phyloP scores from a whole-genome alignment of 2,797 vertebrate genomes.

The Psittacula derbiana region DNA sequence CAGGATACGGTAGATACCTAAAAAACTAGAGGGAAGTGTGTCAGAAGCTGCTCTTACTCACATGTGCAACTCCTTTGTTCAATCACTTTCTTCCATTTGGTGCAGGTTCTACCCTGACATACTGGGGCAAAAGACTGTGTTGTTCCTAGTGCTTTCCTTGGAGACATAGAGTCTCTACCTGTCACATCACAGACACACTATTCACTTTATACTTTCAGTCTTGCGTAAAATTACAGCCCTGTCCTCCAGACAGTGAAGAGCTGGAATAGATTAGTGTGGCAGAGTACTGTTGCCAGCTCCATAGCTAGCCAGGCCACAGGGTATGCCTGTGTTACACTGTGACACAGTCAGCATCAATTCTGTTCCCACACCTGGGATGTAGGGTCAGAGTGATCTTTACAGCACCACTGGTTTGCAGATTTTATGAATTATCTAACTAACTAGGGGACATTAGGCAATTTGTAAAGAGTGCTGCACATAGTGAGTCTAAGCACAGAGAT shows the following conservation, averaged over 20 bases:
- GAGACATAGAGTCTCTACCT: background rate
- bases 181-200: accelerated
- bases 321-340: accelerated
- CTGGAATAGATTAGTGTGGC: background rate
- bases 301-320: background rate
- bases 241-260: background rate
- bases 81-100: background rate
- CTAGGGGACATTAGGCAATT: background rate
- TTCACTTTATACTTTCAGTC: background rate
- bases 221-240: background rate
- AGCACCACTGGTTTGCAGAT: background rate
- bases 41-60: background rate
- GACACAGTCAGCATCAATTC: background rate
- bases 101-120: background rate
- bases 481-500: background rate
- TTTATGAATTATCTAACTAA: background rate
- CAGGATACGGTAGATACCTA: too few relatives aligned
- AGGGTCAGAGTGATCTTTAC: background rate
- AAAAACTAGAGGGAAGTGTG: background rate
- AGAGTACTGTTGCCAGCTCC: background rate
- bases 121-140: accelerated
- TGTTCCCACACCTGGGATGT: background rate
- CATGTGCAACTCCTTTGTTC: background rate
- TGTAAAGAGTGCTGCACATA: background rate
- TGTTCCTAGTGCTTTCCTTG: background rate